phyloP scores from a whole-genome alignment of 2,888 invertebrate genomes.

The Chalcosyrphus nemorum region DNA sequence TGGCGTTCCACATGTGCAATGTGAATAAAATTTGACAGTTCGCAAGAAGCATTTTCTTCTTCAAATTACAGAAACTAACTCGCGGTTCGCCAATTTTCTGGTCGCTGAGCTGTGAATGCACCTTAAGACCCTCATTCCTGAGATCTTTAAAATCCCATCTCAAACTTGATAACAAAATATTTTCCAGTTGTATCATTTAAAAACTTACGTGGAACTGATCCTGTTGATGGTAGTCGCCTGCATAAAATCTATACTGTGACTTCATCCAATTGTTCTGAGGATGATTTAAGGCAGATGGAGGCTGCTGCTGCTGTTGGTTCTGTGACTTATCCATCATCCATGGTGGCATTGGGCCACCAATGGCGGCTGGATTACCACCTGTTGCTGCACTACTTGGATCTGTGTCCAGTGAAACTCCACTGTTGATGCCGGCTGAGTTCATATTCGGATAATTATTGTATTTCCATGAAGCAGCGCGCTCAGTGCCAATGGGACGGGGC shows the following conservation, averaged over 20 bases:
- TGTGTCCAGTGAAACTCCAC: slow-evolving; percentile 73
- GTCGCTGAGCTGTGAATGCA: too few species aligned
- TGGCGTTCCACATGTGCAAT: too few species aligned
- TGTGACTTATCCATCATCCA: slow-evolving; percentile 77
- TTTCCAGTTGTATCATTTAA: neutral
- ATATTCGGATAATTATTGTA: slow-evolving; percentile 80
- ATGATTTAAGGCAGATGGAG: slow-evolving; percentile 75
- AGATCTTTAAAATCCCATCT: too few species aligned
- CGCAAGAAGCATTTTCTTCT: too few species aligned
- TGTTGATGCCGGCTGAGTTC: slow-evolving; percentile 70
- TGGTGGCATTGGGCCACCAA: slow-evolving; percentile 75
- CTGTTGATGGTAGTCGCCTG: slow-evolving; percentile 79
- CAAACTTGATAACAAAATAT: too few species aligned
- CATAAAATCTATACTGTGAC: slow-evolving; percentile 78
- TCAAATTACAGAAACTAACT: too few species aligned
- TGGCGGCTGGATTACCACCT: slow-evolving; percentile 70
- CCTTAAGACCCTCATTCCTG: too few species aligned
- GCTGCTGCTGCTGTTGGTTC: slow-evolving; percentile 70
- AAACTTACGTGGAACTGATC: slow-evolving; percentile 79
- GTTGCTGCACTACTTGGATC: slow-evolving; percentile 53
- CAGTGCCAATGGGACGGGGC: slow-evolving; percentile 91
- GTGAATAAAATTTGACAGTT: too few species aligned
- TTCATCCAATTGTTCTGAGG: slow-evolving; percentile 78
- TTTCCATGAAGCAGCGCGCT: slow-evolving; percentile 84
- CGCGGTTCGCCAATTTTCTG: too few species aligned